Evolutionary conservation across 2,888 invertebrate species (phyloP), one percentile per base, ranked within the genome.

Genomic region (Brenthis daphne): DNA sequence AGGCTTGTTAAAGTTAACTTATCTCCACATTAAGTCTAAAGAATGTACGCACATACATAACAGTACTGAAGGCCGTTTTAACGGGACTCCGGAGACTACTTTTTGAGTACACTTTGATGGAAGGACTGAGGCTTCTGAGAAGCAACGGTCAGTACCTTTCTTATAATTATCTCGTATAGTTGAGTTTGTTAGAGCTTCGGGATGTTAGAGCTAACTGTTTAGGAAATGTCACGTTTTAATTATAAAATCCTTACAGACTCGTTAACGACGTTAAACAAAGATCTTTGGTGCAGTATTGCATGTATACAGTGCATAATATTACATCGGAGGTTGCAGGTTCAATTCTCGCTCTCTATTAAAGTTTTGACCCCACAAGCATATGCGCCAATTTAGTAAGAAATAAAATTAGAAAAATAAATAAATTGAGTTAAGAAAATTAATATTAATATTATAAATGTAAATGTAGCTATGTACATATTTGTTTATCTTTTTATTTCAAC

Each of bases 51-150:
- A 50, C 60, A 60, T 33, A 55, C 54, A 69, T 73, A 74, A 73
- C 72, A 60, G 74, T 74, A 74, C 73, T 72, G 73, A 76, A 76
- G 76, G 77, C 74, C 74, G 68, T 68, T 67, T 70, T 78, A 78
- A 77, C 76, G 76, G 77, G 57, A 72, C 66, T 65, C 50, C 69
- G 76, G 70, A 75, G 72, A 71, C 75, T 75, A 73, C 73, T 80
- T 77, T 79, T 77, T 79, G 77, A 77, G 77, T 67, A 63, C 51
- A 69, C 48, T 48, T 55, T 37, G 33, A 65, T 70, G 72, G 72
- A 77, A 76, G 79, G 77, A 76, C 74, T 43, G 37, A 65, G 76
- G 57, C 61, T 79, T 77, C 80, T 75, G 61, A 74, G 79, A 79
- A 77, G 53, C 57, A 73, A 79, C 74, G 71, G 71, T 63, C 58